phyloP scores from a whole-genome alignment of 2,113 vertebrate genomes.

The Chionomys nivalis region DNA sequence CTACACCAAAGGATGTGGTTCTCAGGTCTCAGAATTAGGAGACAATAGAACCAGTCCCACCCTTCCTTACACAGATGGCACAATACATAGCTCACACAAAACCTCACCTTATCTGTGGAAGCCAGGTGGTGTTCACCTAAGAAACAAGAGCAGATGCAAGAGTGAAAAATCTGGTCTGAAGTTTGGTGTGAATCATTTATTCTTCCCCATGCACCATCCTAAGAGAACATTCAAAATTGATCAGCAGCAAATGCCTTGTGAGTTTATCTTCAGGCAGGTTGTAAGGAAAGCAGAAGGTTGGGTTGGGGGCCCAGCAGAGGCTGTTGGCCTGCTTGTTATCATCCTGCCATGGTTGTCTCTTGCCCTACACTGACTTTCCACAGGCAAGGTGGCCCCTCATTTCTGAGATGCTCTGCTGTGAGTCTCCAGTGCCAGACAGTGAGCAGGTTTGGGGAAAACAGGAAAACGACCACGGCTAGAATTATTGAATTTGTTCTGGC shows the following conservation, averaged over 20 bases:
- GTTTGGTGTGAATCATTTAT: constrained; percentile 25
- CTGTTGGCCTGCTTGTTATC: background rate
- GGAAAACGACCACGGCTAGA: background rate
- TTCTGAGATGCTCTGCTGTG: background rate
- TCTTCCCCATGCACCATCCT: background rate
- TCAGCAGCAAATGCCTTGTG: constrained; percentile 25
- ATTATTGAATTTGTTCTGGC: background rate
- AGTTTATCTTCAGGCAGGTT: background rate
- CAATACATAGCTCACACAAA: background rate
- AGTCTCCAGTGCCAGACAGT: background rate
- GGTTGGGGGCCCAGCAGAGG: background rate
- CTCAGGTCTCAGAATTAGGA: constrained; percentile 9
- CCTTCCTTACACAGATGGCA: background rate
- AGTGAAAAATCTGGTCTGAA: background rate
- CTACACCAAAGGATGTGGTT: background rate
- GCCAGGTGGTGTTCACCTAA: background rate
- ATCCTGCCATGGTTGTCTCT: background rate
- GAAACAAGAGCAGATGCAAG: background rate
- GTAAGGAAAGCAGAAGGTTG: background rate
- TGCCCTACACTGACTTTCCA: background rate
- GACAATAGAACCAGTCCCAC: background rate
- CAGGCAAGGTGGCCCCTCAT: too few species aligned
- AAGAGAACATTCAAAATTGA: constrained; percentile 45
- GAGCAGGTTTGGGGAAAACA: background rate
- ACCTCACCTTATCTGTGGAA: constrained; percentile 35